A percentile compares a stretch with the other conserved stretches of the same genome.
These are phyloP conservation scores for Camponotus fellah DNA, from an alignment of 2,888 invertebrate species.

Conservation along the genomic window DNA sequence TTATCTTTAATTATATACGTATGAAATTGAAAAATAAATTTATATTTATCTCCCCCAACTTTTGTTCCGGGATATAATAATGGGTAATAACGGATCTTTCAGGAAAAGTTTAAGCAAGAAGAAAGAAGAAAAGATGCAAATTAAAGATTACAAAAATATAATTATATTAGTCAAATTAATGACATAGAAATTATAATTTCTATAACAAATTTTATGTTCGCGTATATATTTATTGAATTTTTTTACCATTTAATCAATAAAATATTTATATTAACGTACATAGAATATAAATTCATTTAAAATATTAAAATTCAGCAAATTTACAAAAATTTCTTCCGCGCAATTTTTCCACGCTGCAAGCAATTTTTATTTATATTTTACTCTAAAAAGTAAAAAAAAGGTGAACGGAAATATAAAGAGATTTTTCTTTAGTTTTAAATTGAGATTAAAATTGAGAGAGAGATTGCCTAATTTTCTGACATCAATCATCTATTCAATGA, in stretches of 20 bases:
- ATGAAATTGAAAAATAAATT: background rate
- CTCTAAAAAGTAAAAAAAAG: background rate
- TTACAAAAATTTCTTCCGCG: background rate
- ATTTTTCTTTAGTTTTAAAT: background rate
- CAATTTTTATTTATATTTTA: background rate
- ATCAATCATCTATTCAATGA: slow-evolving; percentile 29
- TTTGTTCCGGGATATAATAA: background rate
- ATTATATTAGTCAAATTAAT: slow-evolving; percentile 1
- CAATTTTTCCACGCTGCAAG: background rate
- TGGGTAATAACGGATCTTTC: background rate
- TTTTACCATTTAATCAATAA: background rate
- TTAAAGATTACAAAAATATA: background rate
- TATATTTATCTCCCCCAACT: background rate
- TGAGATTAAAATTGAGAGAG: background rate
- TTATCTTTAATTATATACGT: background rate
- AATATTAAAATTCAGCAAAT: background rate
- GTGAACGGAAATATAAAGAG: background rate
- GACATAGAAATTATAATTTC: background rate
- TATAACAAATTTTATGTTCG: background rate
- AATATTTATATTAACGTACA: background rate
- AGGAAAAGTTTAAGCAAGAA: background rate
- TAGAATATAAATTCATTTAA: background rate
- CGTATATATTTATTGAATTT: background rate
- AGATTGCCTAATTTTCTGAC: background rate
- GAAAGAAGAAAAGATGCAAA: background rate